These are phyloP conservation scores for Lycodopsis pacificus DNA, from an alignment of 2,797 vertebrate species.

Conservation along the genomic window DNA sequence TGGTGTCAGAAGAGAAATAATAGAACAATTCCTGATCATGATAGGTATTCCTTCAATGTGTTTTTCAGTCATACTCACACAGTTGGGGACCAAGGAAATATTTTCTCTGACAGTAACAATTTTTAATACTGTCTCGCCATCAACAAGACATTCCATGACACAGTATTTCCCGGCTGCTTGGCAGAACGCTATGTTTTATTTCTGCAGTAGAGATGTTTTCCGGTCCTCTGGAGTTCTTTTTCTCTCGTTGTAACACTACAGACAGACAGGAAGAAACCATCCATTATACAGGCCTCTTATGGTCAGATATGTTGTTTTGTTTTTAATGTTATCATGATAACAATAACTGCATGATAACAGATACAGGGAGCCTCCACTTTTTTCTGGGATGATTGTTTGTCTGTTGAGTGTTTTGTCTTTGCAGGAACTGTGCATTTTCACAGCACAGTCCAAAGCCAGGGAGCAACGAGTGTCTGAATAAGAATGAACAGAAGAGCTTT, in stretches of 20 bases:
- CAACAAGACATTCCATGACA: background rate
- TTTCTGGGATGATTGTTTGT: conserved; percentile 5
- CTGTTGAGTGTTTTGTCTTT: background rate
- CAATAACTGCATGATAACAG: background rate
- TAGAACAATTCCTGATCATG: background rate
- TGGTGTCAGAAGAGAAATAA: background rate
- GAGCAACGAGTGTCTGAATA: background rate
- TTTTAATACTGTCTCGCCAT: conserved; percentile 1
- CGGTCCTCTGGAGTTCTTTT: background rate
- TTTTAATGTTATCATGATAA: background rate
- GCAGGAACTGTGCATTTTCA: background rate
- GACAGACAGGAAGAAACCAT: background rate
- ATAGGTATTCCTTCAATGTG: background rate
- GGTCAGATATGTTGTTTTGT: background rate
- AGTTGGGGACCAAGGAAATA: background rate
- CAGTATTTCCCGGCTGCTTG: conserved; percentile 18
- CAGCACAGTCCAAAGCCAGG: background rate
- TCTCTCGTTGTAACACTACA: background rate
- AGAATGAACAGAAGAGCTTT: background rate
- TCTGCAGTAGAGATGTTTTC: conserved; percentile 18
- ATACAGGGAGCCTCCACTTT: background rate
- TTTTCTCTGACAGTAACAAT: background rate
- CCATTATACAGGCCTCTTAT: background rate
- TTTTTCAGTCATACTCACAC: conserved; percentile 3
- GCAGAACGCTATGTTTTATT: conserved; percentile 14